Percentiles rank a stretch among this genome's conserved stretches.
phyloP scores from a whole-genome alignment of 2,888 invertebrate species.

The Steinernema hermaphroditum region DNA sequence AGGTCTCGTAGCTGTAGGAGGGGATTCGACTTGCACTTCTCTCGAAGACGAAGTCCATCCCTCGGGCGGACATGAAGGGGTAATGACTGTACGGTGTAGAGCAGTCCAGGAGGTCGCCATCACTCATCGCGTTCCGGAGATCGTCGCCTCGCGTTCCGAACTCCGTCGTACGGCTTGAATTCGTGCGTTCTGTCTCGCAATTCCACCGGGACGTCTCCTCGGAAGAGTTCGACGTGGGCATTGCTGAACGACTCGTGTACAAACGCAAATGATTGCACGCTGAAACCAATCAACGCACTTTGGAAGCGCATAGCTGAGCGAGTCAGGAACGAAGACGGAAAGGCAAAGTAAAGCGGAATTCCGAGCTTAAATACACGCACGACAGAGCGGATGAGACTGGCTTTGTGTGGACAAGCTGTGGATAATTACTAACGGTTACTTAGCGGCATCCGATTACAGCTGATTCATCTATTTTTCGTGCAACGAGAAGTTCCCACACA shows the following conservation, averaged over 20 bases:
- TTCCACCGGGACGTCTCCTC: slow-evolving; percentile 27
- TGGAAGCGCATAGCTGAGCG: neutral
- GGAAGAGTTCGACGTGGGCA: slow-evolving; percentile 19
- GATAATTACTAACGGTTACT: too few species aligned
- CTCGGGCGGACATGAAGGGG: slow-evolving; percentile 21
- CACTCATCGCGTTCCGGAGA: slow-evolving; percentile 24
- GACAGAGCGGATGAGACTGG: neutral
- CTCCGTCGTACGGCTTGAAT: neutral
- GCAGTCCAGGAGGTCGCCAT: slow-evolving; percentile 14
- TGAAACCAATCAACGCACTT: slow-evolving; percentile 26
- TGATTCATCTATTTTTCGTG: too few species aligned
- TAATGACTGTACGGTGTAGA: slow-evolving; percentile 16
- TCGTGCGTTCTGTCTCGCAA: slow-evolving; percentile 25
- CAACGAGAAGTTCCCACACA: too few species aligned
- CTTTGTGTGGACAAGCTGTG: too few species aligned
- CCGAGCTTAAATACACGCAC: neutral
- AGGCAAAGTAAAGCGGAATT: neutral
- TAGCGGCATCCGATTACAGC: too few species aligned
- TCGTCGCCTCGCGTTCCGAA: slow-evolving; percentile 16
- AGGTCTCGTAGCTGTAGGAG: neutral
- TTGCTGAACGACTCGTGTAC: slow-evolving; percentile 19
- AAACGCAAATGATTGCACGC: slow-evolving; percentile 28
- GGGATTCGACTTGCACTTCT: neutral
- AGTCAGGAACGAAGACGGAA: neutral
- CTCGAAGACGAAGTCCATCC: slow-evolving; percentile 16